A percentile compares a stretch with the other conserved stretches of the same genome.
These are phyloP conservation scores for Nesidiocoris tenuis DNA, from an alignment of 2,888 invertebrate genomes.

Conservation along the genomic window DNA sequence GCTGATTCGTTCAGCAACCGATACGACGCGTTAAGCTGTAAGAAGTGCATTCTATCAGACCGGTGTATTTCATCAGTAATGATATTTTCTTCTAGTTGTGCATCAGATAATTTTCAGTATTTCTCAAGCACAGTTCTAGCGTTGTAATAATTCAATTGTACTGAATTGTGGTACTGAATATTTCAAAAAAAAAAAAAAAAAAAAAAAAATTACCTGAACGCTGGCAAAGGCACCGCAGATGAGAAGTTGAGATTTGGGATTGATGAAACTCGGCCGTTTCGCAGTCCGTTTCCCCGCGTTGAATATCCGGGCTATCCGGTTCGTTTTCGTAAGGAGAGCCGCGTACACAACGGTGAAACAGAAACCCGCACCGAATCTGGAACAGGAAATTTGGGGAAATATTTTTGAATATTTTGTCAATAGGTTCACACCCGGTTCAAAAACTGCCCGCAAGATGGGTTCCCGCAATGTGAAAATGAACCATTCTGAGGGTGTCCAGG, in stretches of 20 bases:
- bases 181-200: no score
- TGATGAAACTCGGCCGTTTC: conserved; percentile 89
- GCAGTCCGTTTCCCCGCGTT: conserved; percentile 94
- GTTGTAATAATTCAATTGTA: no score
- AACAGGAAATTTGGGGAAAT: neutral
- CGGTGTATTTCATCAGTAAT: no score
- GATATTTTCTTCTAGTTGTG: no score
- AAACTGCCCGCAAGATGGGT: neutral
- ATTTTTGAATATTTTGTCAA: neutral
- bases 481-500: neutral
- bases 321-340: conserved; percentile 94
- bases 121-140: no score
- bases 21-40: no score
- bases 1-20: no score
- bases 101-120: no score
- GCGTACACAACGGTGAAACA: conserved; percentile 97
- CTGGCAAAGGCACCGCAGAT: conserved; percentile 85
- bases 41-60: no score
- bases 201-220: conserved; percentile 71
- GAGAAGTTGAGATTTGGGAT: conserved; percentile 83
- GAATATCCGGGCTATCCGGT: conserved; percentile 93
- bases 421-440: neutral
- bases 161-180: no score
- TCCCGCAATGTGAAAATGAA: neutral
- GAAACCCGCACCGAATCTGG: conserved; percentile 82